These are phyloP conservation scores for Oreonectes daqikongensis DNA, from an alignment of 2,797 vertebrate genomes.

Conservation along the genomic window DNA sequence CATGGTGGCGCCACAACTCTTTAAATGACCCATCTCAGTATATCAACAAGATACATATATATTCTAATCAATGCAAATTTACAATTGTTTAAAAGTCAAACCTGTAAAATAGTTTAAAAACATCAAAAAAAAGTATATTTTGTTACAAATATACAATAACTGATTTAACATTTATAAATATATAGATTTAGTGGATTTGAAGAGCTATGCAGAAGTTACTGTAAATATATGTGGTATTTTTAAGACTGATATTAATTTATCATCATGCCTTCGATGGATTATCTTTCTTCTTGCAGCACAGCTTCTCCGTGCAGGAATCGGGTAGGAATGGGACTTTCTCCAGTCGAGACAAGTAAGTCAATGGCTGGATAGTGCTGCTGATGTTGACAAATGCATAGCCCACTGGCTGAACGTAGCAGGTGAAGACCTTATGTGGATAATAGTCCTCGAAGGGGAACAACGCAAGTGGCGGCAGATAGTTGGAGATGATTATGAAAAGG, in stretches of 20 bases:
- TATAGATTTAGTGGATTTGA: background rate
- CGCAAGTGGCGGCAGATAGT: slow-evolving; percentile 76
- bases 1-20: slow-evolving; percentile 66
- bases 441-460: slow-evolving; percentile 78
- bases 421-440: slow-evolving; percentile 69
- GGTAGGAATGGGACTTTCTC: slow-evolving; percentile 73
- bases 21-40: background rate
- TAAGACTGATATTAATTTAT: background rate
- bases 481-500: slow-evolving; percentile 72
- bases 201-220: background rate
- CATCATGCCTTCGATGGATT: slow-evolving; percentile 27
- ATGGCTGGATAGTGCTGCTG: slow-evolving; percentile 79
- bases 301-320: slow-evolving; percentile 58
- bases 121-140: no score
- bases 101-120: background rate
- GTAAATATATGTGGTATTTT: background rate
- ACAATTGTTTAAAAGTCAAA: background rate
- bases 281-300: slow-evolving; percentile 45
- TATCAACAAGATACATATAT: background rate
- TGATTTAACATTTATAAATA: background rate
- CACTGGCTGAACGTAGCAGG: slow-evolving; percentile 75
- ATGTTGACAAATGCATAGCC: slow-evolving; percentile 77
- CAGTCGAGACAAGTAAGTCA: slow-evolving; percentile 74
- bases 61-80: background rate
- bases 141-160: background rate